Conservation (phyloP, 2,888 invertebrate genomes). For the Chymomyza caudatula region DNA sequence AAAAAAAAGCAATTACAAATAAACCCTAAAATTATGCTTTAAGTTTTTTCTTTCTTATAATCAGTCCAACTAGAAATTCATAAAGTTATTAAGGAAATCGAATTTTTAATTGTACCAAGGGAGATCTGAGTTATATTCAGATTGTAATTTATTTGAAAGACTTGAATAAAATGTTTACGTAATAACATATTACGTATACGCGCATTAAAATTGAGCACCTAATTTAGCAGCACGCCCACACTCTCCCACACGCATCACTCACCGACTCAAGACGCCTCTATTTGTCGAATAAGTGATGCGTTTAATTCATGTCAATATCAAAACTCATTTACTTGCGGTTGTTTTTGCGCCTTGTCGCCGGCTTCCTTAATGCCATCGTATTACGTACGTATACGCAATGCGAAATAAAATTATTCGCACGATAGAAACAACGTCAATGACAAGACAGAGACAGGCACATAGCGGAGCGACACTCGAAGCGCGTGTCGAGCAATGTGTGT, state of each 20-base stretch:
- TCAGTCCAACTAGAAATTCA: too few relatives aligned
- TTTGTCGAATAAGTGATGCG: constrained; percentile 54
- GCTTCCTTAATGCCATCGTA: not conserved
- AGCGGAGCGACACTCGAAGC: not conserved
- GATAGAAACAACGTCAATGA: constrained; percentile 38
- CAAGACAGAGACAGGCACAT: not conserved
- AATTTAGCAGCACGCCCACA: constrained; percentile 31
- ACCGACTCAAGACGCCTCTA: constrained; percentile 32
- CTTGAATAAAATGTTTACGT: not conserved
- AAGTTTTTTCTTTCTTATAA: too few relatives aligned
- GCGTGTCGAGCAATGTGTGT: constrained; percentile 4
- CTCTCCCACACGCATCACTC: constrained; percentile 5
- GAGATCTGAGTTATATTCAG: not conserved
- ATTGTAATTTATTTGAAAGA: not conserved
- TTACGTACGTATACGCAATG: not conserved
- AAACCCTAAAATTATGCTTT: too few relatives aligned
- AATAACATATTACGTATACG: not conserved
- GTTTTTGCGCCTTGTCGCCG: constrained; percentile 40
- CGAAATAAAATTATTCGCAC: constrained; percentile 35
- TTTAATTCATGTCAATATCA: constrained; percentile 64
- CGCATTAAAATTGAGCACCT: constrained; percentile 43
- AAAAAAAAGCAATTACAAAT: too few relatives aligned
- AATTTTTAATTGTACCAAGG: not conserved
- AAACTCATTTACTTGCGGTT: constrained; percentile 66
- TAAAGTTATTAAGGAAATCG: too few relatives aligned